Base-by-base conservation (phyloP, 2,797 vertebrate species). In the Capromys pilorides region DNA sequence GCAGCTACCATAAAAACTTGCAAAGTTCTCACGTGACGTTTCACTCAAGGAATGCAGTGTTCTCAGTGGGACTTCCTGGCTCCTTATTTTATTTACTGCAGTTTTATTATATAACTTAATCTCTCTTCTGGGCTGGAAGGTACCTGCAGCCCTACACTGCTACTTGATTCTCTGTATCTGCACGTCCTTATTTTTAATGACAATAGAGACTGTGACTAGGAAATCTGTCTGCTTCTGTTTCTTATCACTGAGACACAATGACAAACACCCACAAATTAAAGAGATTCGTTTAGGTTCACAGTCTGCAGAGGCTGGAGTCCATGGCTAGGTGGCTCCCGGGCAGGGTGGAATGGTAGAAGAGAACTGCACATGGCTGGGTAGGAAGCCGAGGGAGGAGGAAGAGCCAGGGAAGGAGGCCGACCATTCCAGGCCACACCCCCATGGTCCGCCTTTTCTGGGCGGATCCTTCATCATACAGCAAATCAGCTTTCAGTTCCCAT, bases 91-190 rank as follows among this genome's bases (percentile, higher is more conserved):
- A 39, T 71, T 82, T 57, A 22, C 26, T 80, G 36, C 49, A 3
- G 5, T 67, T 59, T 75, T 75, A 75, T 78, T 54, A 45, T 64
- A 64, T 45, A 51, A 19, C 81, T 67, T 6, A 8, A 41, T 41
- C 33, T 6, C 26, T 86, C 14, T 86, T 54, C 14, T 64, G 21
- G 13, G 22, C 62, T 64, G 0, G 51, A 33, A 19, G 2, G 0
- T 26, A 6, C 2, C 33, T n/a, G 54, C 22, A 21, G 22, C n/a
- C n/a, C 0, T 21, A 22, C 19, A 22, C 7, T 61, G 18, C 57
- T 7, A 16, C 5, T 5, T 12, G 45, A 8, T 51, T 2, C 61
- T 12, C 66, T 4, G 0, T 1, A 12, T 69, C 19, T 1, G 3
- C 7, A 79, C 22, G 24, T n/a, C 10, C 6, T 59, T 3, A 4